These are phyloP conservation scores for Empis livida DNA, from an alignment of 2,888 invertebrate species.

Conservation along the genomic window DNA sequence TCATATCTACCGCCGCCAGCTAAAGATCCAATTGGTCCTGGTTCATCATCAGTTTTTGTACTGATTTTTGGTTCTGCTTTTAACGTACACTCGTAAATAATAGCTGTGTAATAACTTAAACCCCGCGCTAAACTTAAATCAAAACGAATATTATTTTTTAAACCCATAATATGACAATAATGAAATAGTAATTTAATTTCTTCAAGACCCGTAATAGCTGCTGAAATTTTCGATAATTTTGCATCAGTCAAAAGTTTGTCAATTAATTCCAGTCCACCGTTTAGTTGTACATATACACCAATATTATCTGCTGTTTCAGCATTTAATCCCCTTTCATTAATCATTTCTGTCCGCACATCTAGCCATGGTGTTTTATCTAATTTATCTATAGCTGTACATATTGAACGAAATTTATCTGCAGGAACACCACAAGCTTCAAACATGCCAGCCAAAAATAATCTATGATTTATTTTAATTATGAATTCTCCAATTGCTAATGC, in stretches of 20 bases:
- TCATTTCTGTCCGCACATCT: constrained; percentile 85
- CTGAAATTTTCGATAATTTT: constrained; percentile 48
- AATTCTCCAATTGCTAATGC: constrained; percentile 75
- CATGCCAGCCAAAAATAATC: constrained; percentile 88
- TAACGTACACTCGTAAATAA: constrained; percentile 94
- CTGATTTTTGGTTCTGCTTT: constrained; percentile 41
- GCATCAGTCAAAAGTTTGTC: constrained; percentile 57
- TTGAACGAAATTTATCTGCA: constrained; percentile 72
- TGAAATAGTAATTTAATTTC: constrained; percentile 71
- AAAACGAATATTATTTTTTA: constrained; percentile 66
- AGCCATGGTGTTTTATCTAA: constrained; percentile 95
- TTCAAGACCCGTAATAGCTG: constrained; percentile 65
- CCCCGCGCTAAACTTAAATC: constrained; percentile 96
- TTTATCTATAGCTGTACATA: constrained; percentile 97
- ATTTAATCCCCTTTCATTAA: constrained; percentile 81
- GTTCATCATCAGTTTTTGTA: constrained; percentile 37
- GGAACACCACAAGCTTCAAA: constrained; percentile 95
- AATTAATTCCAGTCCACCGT: constrained; percentile 63
- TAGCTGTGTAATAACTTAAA: constrained; percentile 97
- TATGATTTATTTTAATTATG: constrained; percentile 88
- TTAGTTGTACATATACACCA: constrained; percentile 73
- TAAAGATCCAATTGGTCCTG: constrained; percentile 77
- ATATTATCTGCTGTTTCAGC: constrained; percentile 73
- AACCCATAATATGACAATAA: constrained; percentile 73
- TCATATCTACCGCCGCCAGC: constrained; percentile 98